Evolutionary conservation across 53 echinoderm and acorn worm species (phyloP).

Genomic region (Crossaster papposus): DNA sequence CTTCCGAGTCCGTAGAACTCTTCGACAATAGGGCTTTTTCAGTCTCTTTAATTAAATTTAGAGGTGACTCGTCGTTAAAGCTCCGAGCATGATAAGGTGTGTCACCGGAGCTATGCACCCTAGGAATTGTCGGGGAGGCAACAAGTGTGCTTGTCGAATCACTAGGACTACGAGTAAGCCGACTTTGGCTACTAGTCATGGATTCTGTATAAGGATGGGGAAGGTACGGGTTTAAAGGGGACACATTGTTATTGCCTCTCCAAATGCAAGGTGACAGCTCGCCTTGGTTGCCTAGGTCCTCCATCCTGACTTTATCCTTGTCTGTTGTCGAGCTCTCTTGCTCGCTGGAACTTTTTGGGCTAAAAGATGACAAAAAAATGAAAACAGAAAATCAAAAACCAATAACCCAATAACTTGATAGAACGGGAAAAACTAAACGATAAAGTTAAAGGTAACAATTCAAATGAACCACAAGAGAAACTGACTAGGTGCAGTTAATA

Average conservation of each 20-base stretch:
- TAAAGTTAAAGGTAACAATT: too few relatives aligned
- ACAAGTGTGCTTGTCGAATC: conserved; percentile 33
- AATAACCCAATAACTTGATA: not conserved
- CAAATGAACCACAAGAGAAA: too few relatives aligned
- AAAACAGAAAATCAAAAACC: not conserved
- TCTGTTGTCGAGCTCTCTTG: conserved; percentile 36
- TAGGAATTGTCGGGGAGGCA: conserved; percentile 4
- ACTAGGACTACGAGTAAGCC: conserved; percentile 25
- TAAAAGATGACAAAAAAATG: not conserved
- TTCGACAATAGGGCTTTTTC: not conserved
- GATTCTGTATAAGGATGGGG: not conserved
- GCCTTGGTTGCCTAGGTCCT: conserved; percentile 1
- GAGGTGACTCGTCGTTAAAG: not conserved
- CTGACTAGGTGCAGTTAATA: too few relatives aligned
- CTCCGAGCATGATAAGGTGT: not conserved
- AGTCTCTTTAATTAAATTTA: not conserved
- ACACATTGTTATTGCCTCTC: not conserved
- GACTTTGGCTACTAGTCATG: not conserved
- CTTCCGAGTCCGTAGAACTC: not conserved
- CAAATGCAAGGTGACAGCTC: not conserved
- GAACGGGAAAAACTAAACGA: too few relatives aligned
- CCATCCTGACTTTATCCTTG: conserved; percentile 16
- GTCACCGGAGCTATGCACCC: not conserved
- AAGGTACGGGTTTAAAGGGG: not conserved
- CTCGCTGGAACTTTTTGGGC: conserved; percentile 55